Evolutionary conservation across 1,140 invertebrate species (phyloP).

Genomic region (Vanessa atalanta): DNA sequence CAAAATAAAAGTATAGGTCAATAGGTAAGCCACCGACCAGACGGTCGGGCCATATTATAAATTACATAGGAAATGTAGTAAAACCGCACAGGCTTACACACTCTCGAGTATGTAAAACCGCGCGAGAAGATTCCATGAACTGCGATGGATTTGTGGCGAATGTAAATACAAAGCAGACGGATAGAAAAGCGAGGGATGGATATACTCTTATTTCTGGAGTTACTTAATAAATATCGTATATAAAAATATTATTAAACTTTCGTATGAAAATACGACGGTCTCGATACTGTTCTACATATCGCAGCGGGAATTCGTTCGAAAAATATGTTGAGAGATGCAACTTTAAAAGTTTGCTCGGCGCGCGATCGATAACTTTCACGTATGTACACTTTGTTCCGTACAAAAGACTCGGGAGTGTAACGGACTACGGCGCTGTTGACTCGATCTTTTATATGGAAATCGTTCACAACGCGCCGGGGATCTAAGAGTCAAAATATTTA

Average conservation of each 20-base stretch:
- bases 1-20: too few relatives aligned
- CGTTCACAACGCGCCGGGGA: conserved; percentile 18
- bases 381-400: conserved; percentile 37
- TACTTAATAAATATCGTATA: not conserved
- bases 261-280: conserved; percentile 25
- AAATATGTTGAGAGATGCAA: conserved; percentile 53
- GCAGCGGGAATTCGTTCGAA: conserved; percentile 30
- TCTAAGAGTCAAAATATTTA: conserved; percentile 33
- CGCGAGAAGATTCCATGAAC: too few relatives aligned
- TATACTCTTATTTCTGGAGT: not conserved
- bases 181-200: too few relatives aligned
- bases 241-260: conserved; percentile 12
- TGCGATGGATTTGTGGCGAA: too few relatives aligned
- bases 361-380: conserved; percentile 48
- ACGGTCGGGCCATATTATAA: too few relatives aligned
- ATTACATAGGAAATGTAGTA: too few relatives aligned
- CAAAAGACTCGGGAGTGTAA: conserved; percentile 34
- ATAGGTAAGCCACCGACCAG: too few relatives aligned
- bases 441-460: conserved; percentile 44
- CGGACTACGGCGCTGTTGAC: conserved; percentile 34
- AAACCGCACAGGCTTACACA: too few relatives aligned
- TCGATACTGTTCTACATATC: conserved; percentile 20
- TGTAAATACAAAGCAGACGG: too few relatives aligned
- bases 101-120: too few relatives aligned
- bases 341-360: conserved; percentile 45